Conservation (phyloP, 1,140 invertebrate genomes). For the Brachionus rubens region DNA sequence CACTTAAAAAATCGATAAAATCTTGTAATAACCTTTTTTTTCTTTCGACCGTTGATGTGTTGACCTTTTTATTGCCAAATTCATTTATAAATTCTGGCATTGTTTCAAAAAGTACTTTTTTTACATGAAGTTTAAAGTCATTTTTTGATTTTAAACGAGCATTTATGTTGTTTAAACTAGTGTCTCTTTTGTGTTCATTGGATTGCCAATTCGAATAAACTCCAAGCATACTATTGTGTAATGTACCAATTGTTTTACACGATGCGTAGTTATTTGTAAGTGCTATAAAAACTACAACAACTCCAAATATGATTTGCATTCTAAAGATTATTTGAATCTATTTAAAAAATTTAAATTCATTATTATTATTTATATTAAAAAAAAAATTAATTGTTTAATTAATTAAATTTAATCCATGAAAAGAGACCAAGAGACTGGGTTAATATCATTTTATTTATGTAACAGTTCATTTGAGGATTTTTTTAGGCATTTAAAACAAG, state of each 20-base stretch:
- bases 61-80: not conserved
- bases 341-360: too few species aligned
- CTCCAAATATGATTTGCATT: too few species aligned
- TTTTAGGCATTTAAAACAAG: too few species aligned
- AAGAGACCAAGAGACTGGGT: too few species aligned
- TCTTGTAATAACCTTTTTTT: constrained; percentile 16
- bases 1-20: not conserved
- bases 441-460: too few species aligned
- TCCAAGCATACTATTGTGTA: not conserved
- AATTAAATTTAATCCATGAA: too few species aligned
- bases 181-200: not conserved
- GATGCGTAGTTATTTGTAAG: too few species aligned
- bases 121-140: not conserved
- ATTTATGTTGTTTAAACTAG: not conserved
- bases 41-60: not conserved
- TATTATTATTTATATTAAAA: too few species aligned
- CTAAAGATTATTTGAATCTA: too few species aligned
- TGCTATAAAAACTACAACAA: too few species aligned
- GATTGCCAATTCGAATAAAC: not conserved
- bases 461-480: too few species aligned
- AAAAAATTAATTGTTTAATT: too few species aligned
- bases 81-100: not conserved
- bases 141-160: not conserved
- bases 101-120: not conserved
- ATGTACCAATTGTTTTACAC: not conserved